A percentile compares a stretch with the other conserved stretches of the same genome.
phyloP scores from a whole-genome alignment of 30 jellyfish, hydroid and myxozoan species.

The Rhopilema esculentum region DNA sequence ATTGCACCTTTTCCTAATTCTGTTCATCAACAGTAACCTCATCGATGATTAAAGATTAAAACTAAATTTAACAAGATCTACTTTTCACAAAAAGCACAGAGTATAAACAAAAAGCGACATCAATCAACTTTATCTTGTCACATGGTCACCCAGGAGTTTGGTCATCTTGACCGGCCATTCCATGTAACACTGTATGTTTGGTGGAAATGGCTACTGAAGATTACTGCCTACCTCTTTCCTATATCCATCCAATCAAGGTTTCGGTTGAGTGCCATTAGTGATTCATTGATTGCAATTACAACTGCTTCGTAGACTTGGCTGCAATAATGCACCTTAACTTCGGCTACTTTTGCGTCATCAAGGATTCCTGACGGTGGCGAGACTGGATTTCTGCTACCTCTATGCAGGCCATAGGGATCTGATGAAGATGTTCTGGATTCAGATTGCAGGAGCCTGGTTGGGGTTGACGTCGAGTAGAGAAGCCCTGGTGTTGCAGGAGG shows the following conservation, averaged over 20 bases:
- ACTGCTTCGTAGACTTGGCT: slow-evolving; percentile 78
- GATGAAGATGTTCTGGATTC: slow-evolving; percentile 58
- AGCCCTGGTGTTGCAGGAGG: slow-evolving; percentile 66
- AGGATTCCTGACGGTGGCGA: slow-evolving; percentile 60
- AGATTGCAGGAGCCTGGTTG: slow-evolving; percentile 9
- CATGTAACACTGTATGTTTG: too few species aligned
- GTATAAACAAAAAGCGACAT: too few species aligned
- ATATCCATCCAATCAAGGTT: slow-evolving; percentile 39
- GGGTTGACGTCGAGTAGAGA: slow-evolving; percentile 24
- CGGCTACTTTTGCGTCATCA: slow-evolving; percentile 65
- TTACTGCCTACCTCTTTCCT: not conserved
- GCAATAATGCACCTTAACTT: slow-evolving; percentile 66
- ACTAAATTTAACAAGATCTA: too few species aligned
- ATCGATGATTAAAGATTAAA: too few species aligned
- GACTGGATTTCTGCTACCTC: slow-evolving; percentile 2
- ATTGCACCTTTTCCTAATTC: not conserved
- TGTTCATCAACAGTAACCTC: not conserved
- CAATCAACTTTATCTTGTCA: not conserved
- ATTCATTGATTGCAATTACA: slow-evolving; percentile 36
- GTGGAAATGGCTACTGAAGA: too few species aligned
- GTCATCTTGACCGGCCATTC: not conserved
- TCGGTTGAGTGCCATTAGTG: slow-evolving; percentile 17
- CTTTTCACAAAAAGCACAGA: too few species aligned
- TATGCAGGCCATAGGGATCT: slow-evolving; percentile 25
- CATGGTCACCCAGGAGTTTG: not conserved